These are phyloP conservation scores for Esox niger DNA, from an alignment of 2,113 vertebrate species.

Conservation along the genomic window DNA sequence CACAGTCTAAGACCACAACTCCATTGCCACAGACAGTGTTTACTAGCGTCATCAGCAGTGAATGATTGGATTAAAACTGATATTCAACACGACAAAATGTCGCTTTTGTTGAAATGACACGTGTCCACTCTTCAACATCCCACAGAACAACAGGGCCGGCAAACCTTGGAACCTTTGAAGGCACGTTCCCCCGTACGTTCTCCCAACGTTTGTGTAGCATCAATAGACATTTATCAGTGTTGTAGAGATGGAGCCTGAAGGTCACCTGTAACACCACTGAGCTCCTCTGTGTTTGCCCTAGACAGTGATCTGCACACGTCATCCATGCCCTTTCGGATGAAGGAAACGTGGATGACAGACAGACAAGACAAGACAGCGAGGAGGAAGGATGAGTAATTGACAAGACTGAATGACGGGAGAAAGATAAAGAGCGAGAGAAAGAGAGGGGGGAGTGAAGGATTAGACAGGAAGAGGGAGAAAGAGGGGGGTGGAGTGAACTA, in stretches of 20 bases:
- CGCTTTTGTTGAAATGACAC: no score
- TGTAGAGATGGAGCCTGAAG: slow-evolving; percentile 10
- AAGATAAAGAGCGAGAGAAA: background rate
- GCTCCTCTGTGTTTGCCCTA: slow-evolving; percentile 21
- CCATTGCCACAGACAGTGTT: no score
- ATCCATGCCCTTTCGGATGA: slow-evolving; percentile 31
- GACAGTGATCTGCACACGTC: slow-evolving; percentile 6
- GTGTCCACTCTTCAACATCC: no score
- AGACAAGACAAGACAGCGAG: background rate
- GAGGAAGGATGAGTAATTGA: slow-evolving; percentile 12
- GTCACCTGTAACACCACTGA: slow-evolving; percentile 26
- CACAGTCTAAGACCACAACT: no score
- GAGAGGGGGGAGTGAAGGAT: background rate
- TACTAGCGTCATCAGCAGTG: no score
- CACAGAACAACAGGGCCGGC: no score
- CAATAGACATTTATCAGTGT: slow-evolving; percentile 1
- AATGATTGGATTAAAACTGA: no score
- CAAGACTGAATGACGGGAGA: background rate
- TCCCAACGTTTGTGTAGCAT: no score
- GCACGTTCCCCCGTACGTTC: no score
- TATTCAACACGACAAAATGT: no score
- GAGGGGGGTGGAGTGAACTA: background rate
- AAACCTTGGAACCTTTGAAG: no score
- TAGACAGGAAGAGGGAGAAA: background rate
- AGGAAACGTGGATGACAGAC: background rate